These are phyloP conservation scores for Pangasius mekongensis DNA, from an alignment of 2,797 vertebrate species.

Conservation along the genomic window DNA sequence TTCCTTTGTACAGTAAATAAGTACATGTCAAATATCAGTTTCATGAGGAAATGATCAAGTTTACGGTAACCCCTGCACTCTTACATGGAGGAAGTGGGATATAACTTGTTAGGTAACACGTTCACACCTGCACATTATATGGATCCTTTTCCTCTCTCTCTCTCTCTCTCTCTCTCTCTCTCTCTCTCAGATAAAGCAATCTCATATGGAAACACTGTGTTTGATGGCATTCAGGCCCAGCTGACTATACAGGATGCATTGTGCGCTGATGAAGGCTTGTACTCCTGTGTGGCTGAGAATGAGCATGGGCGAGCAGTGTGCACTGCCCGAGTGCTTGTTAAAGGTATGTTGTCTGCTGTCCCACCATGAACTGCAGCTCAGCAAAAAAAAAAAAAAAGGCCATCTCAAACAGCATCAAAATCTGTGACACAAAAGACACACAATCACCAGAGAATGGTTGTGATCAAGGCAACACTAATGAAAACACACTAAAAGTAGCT, in stretches of 20 bases:
- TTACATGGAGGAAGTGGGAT: constrained; percentile 17
- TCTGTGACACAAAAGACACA: not conserved
- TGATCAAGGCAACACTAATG: not conserved
- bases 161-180: constrained; percentile 11
- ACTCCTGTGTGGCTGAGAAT: constrained; percentile 83
- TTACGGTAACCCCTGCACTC: not conserved
- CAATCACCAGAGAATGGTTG: not conserved
- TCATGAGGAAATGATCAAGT: not conserved
- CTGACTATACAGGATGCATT: constrained; percentile 78
- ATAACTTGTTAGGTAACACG: not conserved
- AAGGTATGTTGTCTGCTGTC: constrained; percentile 69
- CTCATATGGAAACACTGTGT: constrained; percentile 73
- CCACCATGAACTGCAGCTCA: not conserved
- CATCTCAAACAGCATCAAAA: not conserved
- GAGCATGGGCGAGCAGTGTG: constrained; percentile 75
- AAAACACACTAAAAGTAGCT: not conserved
- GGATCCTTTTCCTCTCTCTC: not conserved
- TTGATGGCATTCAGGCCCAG: constrained; percentile 73
- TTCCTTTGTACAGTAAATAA: not conserved
- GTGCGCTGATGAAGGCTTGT: constrained; percentile 78
- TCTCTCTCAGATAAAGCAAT: constrained; percentile 75
- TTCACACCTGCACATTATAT: not conserved
- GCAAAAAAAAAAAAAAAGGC: not conserved
- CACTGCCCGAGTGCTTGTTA: constrained; percentile 77
- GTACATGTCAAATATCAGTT: not conserved